Percentiles rank a stretch among this genome's conserved stretches.
Conservation (phyloP, 1,140 invertebrate genomes). For the Heliothis virescens region DNA sequence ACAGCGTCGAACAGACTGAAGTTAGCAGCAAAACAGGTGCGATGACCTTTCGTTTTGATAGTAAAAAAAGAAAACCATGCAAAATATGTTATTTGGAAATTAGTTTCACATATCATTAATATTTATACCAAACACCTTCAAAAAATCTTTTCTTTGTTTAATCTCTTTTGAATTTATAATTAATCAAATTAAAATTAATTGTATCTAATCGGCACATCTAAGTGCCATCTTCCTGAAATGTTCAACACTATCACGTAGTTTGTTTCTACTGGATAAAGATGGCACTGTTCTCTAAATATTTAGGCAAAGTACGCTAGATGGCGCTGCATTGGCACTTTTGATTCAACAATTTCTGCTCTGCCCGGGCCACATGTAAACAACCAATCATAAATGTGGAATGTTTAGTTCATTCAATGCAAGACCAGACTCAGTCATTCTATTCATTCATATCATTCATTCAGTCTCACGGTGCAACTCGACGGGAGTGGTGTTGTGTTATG, state of each 20-base stretch:
- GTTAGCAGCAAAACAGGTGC: constrained; percentile 50
- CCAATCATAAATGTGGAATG: constrained; percentile 15
- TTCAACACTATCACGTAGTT: too few species aligned
- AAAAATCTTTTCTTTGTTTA: too few species aligned
- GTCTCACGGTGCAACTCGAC: constrained; percentile 59
- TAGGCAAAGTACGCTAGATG: not conserved
- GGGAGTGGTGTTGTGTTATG: constrained; percentile 52
- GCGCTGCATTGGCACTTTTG: not conserved
- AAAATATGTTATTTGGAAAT: not conserved
- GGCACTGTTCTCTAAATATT: not conserved
- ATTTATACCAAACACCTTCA: too few species aligned
- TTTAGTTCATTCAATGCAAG: constrained; percentile 45
- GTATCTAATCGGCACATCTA: too few species aligned
- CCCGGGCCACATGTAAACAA: not conserved
- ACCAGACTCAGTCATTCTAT: constrained; percentile 31
- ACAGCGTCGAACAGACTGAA: constrained; percentile 61
- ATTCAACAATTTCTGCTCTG: not conserved
- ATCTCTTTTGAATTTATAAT: too few species aligned
- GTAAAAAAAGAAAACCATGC: not conserved
- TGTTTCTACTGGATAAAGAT: not conserved
- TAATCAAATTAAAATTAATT: too few species aligned
- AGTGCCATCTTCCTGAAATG: not conserved
- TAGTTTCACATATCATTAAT: too few species aligned
- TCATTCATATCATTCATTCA: constrained; percentile 70
- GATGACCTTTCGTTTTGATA: constrained; percentile 38